Conservation (phyloP, 2,888 invertebrate species). For the Patella caerulea region DNA sequence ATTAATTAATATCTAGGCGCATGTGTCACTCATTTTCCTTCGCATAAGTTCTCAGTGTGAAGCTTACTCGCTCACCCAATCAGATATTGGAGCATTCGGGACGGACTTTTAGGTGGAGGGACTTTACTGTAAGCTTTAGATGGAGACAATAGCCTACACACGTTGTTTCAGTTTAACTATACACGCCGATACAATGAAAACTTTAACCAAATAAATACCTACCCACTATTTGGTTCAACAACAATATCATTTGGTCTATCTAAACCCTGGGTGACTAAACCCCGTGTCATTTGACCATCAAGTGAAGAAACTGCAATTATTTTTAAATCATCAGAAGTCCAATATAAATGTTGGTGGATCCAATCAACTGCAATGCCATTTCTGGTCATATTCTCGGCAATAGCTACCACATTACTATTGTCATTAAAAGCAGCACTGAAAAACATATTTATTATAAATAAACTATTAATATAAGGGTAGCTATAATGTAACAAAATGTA, state of each 20-base stretch:
- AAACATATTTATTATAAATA: neutral
- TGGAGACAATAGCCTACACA: too few species aligned
- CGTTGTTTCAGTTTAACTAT: too few species aligned
- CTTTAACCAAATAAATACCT: constrained; percentile 27
- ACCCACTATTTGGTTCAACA: constrained; percentile 63
- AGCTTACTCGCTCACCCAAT: too few species aligned
- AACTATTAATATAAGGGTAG: too few species aligned
- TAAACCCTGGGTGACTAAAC: constrained; percentile 82
- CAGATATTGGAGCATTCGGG: neutral
- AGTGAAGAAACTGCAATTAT: constrained; percentile 90
- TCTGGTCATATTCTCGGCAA: constrained; percentile 76
- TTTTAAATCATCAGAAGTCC: constrained; percentile 88
- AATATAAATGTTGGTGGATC: constrained; percentile 96
- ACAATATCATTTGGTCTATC: constrained; percentile 82
- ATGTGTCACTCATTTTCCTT: too few species aligned
- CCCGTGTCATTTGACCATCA: constrained; percentile 91
- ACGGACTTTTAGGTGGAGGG: neutral
- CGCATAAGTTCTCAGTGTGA: too few species aligned
- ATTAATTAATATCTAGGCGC: too few species aligned
- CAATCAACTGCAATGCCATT: constrained; percentile 98
- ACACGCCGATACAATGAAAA: neutral
- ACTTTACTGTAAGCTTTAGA: too few species aligned
- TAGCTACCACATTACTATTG: constrained; percentile 75
- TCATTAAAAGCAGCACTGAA: constrained; percentile 89
- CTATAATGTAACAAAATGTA: too few species aligned